Evolutionary conservation across 1,140 invertebrate genomes (phyloP), one percentile per base, ranked within the genome.

Genomic region (Drosophila obscura): DNA sequence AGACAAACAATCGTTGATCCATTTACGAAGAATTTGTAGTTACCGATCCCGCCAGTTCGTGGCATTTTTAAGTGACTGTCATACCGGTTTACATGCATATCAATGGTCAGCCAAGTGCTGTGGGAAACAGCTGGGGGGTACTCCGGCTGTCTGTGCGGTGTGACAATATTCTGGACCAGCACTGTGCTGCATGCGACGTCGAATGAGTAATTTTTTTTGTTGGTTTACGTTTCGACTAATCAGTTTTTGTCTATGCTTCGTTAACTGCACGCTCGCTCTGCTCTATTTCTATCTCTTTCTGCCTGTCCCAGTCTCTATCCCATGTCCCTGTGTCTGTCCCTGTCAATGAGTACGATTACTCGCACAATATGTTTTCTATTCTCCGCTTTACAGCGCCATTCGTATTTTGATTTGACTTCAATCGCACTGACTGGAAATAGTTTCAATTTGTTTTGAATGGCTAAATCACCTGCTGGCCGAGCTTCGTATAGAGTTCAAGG

Each of bases 211-310:
- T 84, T 59, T 79, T 64, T 48, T 55, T 51, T 41, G 41, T 68
- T 22, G 46, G 56, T 56, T 67, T 35, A 56, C 44, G 48, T 56
- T 31, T 39, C 35, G 11, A 50, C 63, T 87, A 82, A 83, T 84
- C 80, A 83, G 69, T 78, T 68, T 80, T 67, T 62, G 41, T 82
- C 73, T 81, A 67, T 79, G 80, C 80, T 80, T 83, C 76, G 80
- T 76, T 83, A 76, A 44, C 61, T 80, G 80, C 80, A 84, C 80
- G 59, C 74, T 74, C 66, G 51, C 46, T 66, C 49, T 56, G 51
- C 46, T 66, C 49, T 56, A 57, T 69, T 64, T 56, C 43, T 64
- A 50, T 59, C 60, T 58, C 49, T 22, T 61, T 68, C 65, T 64
- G 15, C 60, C 62, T 56, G 16, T 24, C 2, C 3, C 8, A 24